Conservation (phyloP, 2,888 invertebrate genomes). For the Tanypteryx hageni region DNA sequence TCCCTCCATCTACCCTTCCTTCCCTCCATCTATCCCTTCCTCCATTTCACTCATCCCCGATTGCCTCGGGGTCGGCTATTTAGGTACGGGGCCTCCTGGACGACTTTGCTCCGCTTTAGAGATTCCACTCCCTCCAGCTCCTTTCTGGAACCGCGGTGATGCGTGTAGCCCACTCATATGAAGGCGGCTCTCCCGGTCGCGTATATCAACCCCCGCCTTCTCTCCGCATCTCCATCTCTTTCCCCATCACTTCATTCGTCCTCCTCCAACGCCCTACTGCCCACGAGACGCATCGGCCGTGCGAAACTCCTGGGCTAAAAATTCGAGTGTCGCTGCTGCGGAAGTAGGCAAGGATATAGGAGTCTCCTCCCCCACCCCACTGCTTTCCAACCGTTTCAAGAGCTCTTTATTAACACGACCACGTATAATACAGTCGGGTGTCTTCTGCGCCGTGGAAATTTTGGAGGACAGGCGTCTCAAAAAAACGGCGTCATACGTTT, state of each 20-base stretch:
- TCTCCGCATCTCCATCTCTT: too few relatives aligned
- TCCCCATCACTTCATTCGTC: too few relatives aligned
- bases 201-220: too few relatives aligned
- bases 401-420: background rate
- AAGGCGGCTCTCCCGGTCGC: too few relatives aligned
- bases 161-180: background rate
- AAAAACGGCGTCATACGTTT: background rate
- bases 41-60: too few relatives aligned
- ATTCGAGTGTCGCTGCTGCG: constrained; percentile 6
- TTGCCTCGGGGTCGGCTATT: background rate
- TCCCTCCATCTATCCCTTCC: too few relatives aligned
- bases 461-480: background rate
- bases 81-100: background rate
- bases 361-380: too few relatives aligned
- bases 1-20: too few relatives aligned
- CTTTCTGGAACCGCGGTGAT: background rate
- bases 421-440: background rate
- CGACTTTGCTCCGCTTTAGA: too few relatives aligned
- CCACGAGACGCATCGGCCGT: background rate
- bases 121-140: background rate
- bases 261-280: too few relatives aligned
- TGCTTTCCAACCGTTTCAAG: too few relatives aligned
- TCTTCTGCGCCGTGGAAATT: background rate
- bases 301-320: background rate
- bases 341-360: background rate